Evolutionary conservation across 1,140 invertebrate species (phyloP), one percentile per base, ranked within the genome.

Genomic region (Thaumetopoea pityocampa): DNA sequence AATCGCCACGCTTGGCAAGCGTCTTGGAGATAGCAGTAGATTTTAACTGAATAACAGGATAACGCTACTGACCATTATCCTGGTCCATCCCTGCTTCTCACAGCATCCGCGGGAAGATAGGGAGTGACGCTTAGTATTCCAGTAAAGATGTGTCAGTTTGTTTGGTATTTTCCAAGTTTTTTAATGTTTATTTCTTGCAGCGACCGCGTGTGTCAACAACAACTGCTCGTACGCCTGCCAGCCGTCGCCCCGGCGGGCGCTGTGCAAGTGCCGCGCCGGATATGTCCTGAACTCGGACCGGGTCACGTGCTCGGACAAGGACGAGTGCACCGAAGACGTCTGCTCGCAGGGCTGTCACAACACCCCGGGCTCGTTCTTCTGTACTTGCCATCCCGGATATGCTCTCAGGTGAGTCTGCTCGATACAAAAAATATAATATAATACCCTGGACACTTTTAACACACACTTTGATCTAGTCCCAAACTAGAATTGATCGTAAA

Each of bases 321-420:
- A 95, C 63, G 94, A 95, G 74, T 95, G 94, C 61, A 26, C 62
- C 7, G 28, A 29, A 0, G 56, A 55, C 0, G 36, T 82, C 20
- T 96, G 94, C 55, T 87, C 89, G 22, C 94, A 96, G 47, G 48
- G 64, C 2, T 96, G 94, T 66, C 63, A 77, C 1, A 95, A 95
- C 50, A 86, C 82, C 0, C 60, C 68, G 0, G 93, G 93, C 0
- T 89, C 88, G 1, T 95, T 89, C 66, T 65, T 83, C 1, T 98
- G 97, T 69, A 88, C 88, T 8, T 97, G 97, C 76, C 85, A 87
- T 7, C 77, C 90, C 1, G 94, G 92, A 1, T 98, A 93, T 67
- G 81, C 89, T 1, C 80, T 95, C 9, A 80, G 87, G 85, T 84
- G 20, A 47, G 22, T 1, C 32, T 22, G 9, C 9, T 9, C 3